Conservation (phyloP, 2,888 invertebrate species). For the Chorisops tibialis region DNA sequence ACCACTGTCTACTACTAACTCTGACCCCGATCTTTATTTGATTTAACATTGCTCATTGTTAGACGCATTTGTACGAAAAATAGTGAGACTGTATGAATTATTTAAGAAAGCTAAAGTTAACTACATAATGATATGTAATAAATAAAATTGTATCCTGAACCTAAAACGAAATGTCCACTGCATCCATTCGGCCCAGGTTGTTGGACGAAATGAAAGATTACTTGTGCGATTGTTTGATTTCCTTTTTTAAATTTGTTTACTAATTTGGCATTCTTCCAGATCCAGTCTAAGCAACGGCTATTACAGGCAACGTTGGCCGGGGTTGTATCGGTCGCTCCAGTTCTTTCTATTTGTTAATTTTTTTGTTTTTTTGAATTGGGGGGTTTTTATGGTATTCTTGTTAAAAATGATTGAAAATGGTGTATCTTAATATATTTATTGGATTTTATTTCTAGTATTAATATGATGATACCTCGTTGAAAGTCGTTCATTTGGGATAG, state of each 20-base stretch:
- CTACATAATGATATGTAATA: neutral
- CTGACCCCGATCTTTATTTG: no score
- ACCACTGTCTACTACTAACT: no score
- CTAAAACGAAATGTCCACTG: neutral
- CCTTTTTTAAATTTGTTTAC: conserved; percentile 2
- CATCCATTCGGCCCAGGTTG: neutral
- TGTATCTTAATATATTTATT: no score
- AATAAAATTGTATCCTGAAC: neutral
- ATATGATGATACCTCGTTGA: no score
- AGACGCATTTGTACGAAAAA: neutral
- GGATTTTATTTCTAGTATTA: no score
- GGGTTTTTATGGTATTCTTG: neutral
- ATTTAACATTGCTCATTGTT: no score
- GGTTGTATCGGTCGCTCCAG: conserved; percentile 4
- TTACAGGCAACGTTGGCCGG: neutral
- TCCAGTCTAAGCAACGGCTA: conserved; percentile 11
- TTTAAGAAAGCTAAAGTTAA: neutral
- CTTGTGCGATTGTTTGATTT: conserved; percentile 6
- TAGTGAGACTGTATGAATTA: neutral
- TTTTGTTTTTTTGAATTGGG: neutral
- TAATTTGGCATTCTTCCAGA: conserved; percentile 8
- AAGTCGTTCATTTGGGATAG: no score
- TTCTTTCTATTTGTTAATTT: neutral
- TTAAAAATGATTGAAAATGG: no score
- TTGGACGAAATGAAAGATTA: neutral